A percentile compares a stretch with the other conserved stretches of the same genome.
Evolutionary conservation across 92 coral and sea anemone species (phyloP).

Genomic region (Parazoanthus atlanticus): DNA sequence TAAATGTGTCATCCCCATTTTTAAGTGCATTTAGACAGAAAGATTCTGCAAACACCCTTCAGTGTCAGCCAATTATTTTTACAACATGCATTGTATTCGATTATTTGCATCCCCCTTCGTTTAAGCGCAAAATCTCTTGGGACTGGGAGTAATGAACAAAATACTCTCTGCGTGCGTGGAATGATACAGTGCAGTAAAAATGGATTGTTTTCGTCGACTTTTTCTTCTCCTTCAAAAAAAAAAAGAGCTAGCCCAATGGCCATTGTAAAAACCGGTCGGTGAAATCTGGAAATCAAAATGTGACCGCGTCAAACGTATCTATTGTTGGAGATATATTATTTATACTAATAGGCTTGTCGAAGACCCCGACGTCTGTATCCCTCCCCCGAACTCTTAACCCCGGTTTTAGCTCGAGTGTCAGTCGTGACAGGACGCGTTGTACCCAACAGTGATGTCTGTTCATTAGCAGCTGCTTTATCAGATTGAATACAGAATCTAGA

Average conservation of each 20-base stretch:
- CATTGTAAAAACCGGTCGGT: neutral
- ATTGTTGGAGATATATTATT: too few relatives aligned
- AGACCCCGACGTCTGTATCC: neutral
- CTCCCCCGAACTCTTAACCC: slow-evolving; percentile 1
- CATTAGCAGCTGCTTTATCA: too few relatives aligned
- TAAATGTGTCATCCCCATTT: neutral
- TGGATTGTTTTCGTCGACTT: neutral
- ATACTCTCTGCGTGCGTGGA: neutral
- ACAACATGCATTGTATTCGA: neutral
- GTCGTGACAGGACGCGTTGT: neutral
- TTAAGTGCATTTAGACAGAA: neutral
- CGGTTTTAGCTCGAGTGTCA: neutral
- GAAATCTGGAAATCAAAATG: neutral
- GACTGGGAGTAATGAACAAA: neutral
- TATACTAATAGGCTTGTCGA: too few relatives aligned
- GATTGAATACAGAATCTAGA: neutral
- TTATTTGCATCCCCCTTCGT: neutral
- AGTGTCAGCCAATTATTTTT: neutral
- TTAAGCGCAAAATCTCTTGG: neutral
- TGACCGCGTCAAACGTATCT: neutral
- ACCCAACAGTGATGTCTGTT: too few relatives aligned
- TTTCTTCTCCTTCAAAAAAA: too few relatives aligned
- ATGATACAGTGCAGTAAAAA: neutral
- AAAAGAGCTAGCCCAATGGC: neutral
- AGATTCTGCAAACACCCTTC: neutral